Evolutionary conservation across 2,888 invertebrate genomes (phyloP).

Genomic region (Meghimatium bilineatum): DNA sequence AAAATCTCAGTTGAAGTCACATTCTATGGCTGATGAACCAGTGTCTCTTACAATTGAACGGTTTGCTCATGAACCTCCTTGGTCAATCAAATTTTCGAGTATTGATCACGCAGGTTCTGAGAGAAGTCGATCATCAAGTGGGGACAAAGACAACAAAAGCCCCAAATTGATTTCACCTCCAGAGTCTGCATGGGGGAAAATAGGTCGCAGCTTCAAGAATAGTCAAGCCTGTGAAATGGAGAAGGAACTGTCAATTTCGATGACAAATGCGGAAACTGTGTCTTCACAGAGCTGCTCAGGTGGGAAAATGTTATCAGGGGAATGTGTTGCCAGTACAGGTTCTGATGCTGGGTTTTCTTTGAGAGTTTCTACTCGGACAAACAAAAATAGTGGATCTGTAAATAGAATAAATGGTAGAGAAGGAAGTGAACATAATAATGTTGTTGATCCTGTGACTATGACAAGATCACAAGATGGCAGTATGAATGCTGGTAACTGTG

Average conservation of each 20-base stretch:
- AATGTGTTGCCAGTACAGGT: background rate
- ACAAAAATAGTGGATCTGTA: background rate
- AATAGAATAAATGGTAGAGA: background rate
- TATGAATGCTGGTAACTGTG: background rate
- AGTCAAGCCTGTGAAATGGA: conserved; percentile 6
- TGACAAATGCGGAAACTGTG: conserved; percentile 3
- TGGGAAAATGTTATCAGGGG: background rate
- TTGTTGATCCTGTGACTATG: background rate
- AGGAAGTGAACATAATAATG: background rate
- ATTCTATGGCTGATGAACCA: background rate
- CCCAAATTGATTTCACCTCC: conserved; percentile 12
- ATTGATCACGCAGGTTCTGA: conserved; percentile 17
- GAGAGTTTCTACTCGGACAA: background rate
- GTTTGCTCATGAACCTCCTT: conserved; percentile 45
- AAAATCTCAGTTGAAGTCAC: background rate
- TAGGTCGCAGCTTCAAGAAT: conserved; percentile 31
- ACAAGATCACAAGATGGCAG: background rate
- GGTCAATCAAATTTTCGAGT: conserved; percentile 40
- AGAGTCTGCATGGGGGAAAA: conserved; percentile 38
- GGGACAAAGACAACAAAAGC: conserved; percentile 15
- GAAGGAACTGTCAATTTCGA: conserved; percentile 10
- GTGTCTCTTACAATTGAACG: conserved; percentile 38
- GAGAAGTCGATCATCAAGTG: conserved; percentile 38
- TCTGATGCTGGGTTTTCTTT: background rate
- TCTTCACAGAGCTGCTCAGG: background rate